These are phyloP conservation scores for Myrmecobius fasciatus DNA, from an alignment of 2,113 vertebrate genomes.

Conservation along the genomic window DNA sequence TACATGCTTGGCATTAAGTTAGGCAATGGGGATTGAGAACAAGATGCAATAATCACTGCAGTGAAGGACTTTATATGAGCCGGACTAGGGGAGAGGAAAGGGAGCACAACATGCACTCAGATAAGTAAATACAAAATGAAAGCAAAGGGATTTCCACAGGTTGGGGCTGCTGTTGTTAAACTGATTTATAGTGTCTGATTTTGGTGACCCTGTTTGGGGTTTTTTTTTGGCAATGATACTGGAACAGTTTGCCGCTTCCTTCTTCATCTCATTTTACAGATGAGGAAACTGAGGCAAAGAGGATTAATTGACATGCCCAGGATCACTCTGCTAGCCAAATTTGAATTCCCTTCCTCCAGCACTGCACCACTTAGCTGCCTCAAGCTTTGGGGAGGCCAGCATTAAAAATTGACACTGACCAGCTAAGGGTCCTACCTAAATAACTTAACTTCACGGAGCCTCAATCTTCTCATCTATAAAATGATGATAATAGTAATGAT, in stretches of 20 bases:
- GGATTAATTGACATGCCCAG: neutral
- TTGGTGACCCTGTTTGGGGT: no score
- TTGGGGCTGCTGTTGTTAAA: neutral
- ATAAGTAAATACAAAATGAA: neutral
- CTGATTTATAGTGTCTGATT: no score
- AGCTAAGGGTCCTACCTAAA: neutral
- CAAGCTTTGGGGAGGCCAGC: neutral
- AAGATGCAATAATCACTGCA: neutral
- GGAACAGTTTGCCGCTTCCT: neutral
- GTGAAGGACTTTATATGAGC: neutral
- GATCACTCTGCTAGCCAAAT: neutral
- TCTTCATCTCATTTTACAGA: neutral
- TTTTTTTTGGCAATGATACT: neutral
- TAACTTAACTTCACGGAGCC: neutral
- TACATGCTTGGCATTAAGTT: neutral
- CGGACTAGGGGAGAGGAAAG: accelerated
- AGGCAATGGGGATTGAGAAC: neutral
- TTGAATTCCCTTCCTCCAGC: neutral
- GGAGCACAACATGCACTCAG: neutral
- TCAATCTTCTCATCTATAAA: neutral
- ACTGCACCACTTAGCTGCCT: neutral
- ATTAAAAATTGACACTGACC: neutral
- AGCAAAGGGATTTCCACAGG: neutral
- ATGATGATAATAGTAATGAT: neutral
- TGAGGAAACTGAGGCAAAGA: neutral